Conservation (phyloP, 2,797 vertebrate species). For the Esox masquinongy region DNA sequence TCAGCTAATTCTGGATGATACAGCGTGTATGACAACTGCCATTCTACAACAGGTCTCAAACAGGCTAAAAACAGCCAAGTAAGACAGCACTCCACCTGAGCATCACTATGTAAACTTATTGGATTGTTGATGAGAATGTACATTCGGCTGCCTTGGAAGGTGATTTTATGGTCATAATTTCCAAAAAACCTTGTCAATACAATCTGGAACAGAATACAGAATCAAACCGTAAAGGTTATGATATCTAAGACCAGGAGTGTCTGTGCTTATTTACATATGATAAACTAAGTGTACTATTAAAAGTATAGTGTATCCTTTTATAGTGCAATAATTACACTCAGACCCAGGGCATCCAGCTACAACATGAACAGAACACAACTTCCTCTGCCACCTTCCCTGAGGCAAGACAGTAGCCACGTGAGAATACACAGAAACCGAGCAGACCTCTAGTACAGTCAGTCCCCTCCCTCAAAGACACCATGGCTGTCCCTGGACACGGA, state of each 20-base stretch:
- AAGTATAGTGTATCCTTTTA: slow-evolving; percentile 16
- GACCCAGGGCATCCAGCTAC: slow-evolving; percentile 35
- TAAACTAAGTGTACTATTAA: background rate
- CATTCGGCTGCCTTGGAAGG: background rate
- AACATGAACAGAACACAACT: slow-evolving; percentile 31
- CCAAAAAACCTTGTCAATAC: background rate
- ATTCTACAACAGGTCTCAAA: slow-evolving; percentile 28
- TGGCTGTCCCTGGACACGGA: slow-evolving; percentile 19
- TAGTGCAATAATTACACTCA: slow-evolving; percentile 44
- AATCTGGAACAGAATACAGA: background rate
- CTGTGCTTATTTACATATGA: background rate
- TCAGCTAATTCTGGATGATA: slow-evolving; percentile 42
- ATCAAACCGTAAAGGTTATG: background rate
- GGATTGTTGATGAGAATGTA: background rate
- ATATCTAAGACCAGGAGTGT: background rate
- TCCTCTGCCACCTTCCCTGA: slow-evolving; percentile 58
- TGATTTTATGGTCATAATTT: background rate
- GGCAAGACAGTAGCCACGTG: slow-evolving; percentile 64
- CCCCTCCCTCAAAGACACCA: slow-evolving; percentile 24
- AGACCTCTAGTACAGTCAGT: slow-evolving; percentile 19
- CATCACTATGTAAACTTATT: background rate
- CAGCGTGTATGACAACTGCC: slow-evolving; percentile 51
- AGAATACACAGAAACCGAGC: slow-evolving; percentile 36
- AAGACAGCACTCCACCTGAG: background rate
- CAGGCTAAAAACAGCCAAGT: background rate